Base-by-base conservation (phyloP, 2,797 vertebrate species). In the Lepus oiostolus region DNA sequence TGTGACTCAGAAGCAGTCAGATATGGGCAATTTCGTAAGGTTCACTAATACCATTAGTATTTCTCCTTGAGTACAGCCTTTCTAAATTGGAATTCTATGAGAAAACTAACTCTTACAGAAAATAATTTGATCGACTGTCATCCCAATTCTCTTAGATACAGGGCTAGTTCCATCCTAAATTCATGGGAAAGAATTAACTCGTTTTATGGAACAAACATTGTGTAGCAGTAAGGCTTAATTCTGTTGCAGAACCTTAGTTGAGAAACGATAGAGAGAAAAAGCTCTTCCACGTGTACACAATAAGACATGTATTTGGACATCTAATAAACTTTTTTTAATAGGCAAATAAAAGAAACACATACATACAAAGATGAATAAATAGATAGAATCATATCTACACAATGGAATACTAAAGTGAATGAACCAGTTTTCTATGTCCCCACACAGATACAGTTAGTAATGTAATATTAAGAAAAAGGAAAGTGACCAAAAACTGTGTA, bases 381-480 rank as follows among this genome's bases (percentile, higher is more conserved):
- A 35, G 4, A 24, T 79, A 75, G 19, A 16, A 58, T 0, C 42
- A 47, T 71, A 58, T n/a, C n/a, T 19, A 86, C 7, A n/a, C 35
- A 58, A 71, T 58, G 35, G 35, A 58, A 90, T 87, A 75, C 21
- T 47, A 75, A 87, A 75, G 47, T 76, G 38, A 93, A 86, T 72
- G 54, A 82, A 47, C 10, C 26, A 81, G 35, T 62, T 68, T 89
- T 32, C 75, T 30, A 74, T 79, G 58, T 80, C 8, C 26, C 30
- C 28, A 52, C 72, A 68, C 10, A 88, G 38, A n/a, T 89, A 89
- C 62, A 85, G 38, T 89, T 12, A 70, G n/a, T 19, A 62, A 52
- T 68, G 10, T 30, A 90, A 54, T 62, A 28, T 63, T 63, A 91
- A 83, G 24, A 13, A 77, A 65, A 88, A 91, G 50, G 38, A 35